Base-by-base conservation (phyloP, 2,113 vertebrate species). In the Scopus umbretta region DNA sequence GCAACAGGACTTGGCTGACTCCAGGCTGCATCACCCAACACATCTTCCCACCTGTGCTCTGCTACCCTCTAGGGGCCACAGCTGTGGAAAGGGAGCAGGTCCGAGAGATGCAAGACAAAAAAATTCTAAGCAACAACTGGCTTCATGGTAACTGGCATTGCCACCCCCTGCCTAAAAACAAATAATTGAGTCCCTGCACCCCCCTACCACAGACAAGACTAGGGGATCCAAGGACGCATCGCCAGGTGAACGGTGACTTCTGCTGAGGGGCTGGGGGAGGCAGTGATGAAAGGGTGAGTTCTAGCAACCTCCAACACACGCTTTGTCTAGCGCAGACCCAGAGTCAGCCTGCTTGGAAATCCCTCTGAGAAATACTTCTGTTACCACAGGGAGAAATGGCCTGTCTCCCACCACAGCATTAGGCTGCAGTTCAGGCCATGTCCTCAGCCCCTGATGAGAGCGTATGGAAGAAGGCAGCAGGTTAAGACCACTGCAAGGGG, bases 391-490 rank as follows among this genome's bases (percentile, higher is more conserved):
- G 18, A 68, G 40, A 85, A 75, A 42, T 4, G 27, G 30, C 36
- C 32, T 78, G 43, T 18, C 47, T 74, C 30, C 53, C 36, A 47
- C 12, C 29, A 43, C 29, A 13, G 49, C 50, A 49, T 29, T 15
- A 49, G 32, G 43, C 22, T 78, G 63, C 50, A 10, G 22, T 50
- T 67, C n/a, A 42, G 70, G 47, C 70, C 29, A 25, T 50, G 34
- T 7, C 47, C 29, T 73, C 53, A 22, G 67, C 18, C 13, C 36
- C 56, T 59, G 34, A 2, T 17, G 55, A 27, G 26, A 19, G 22
- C 1, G 8, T 3, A 13, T 11, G 32, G 65, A 38, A 71, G n/a
- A 40, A 43, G 13, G 25, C 36, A 50, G 56, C 0, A 0, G 2
- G 15, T 59, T 61, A 63, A 90, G 36, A 56, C 17, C 32, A 61